These are phyloP conservation scores for Ageneiosus marmoratus DNA, from an alignment of 2,113 vertebrate species.

Conservation along the genomic window DNA sequence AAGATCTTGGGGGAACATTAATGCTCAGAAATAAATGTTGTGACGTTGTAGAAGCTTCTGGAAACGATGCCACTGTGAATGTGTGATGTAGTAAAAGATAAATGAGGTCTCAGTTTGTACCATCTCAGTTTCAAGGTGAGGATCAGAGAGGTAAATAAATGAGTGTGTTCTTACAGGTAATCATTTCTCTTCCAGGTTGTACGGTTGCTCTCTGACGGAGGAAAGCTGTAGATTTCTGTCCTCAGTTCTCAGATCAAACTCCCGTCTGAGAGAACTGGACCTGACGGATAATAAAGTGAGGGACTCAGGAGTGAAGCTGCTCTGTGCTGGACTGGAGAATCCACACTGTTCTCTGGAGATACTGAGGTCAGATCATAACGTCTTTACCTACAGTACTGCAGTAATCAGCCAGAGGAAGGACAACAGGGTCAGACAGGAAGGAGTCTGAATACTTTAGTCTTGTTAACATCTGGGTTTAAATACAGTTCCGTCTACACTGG, in stretches of 20 bases:
- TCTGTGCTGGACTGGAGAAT: conserved; percentile 11
- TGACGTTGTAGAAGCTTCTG: too few relatives aligned
- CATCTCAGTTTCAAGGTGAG: not conserved
- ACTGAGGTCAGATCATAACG: not conserved
- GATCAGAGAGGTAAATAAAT: not conserved
- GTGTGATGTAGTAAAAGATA: too few relatives aligned
- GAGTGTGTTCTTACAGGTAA: not conserved
- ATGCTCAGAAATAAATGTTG: too few relatives aligned
- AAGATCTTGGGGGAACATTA: too few relatives aligned
- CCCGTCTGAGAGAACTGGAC: conserved; percentile 9
- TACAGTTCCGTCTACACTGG: too few relatives aligned
- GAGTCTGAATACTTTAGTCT: too few relatives aligned
- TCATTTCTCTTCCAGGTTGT: not conserved
- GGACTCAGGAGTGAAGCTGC: conserved; percentile 5
- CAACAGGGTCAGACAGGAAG: too few relatives aligned
- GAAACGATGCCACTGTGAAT: too few relatives aligned
- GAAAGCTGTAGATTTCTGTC: conserved; percentile 61
- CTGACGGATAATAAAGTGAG: not conserved
- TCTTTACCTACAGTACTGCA: too few relatives aligned
- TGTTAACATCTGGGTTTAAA: too few relatives aligned
- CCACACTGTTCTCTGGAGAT: conserved; percentile 17
- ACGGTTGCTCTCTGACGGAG: not conserved
- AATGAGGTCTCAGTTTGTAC: not conserved
- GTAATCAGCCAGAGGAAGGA: too few relatives aligned
- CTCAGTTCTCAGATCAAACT: conserved; percentile 39